Conservation (phyloP, 2,888 invertebrate genomes). For the Cephus pygmeus region DNA sequence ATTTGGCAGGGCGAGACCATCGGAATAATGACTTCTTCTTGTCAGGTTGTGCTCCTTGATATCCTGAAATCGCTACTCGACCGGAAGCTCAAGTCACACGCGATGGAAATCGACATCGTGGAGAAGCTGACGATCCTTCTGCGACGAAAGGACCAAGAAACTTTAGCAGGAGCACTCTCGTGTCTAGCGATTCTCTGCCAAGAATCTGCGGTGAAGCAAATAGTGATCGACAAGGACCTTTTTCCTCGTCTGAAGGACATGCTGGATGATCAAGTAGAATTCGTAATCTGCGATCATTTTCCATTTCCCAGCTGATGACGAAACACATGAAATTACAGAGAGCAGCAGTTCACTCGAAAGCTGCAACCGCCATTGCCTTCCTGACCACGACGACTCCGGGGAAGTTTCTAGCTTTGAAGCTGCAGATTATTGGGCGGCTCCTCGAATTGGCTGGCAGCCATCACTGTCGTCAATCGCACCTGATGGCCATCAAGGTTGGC, state of each 20-base stretch:
- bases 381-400: constrained; percentile 41
- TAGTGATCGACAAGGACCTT: constrained; percentile 57
- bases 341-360: constrained; percentile 32
- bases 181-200: constrained; percentile 58
- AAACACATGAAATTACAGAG: constrained; percentile 30
- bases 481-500: constrained; percentile 38
- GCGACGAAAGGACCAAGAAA: constrained; percentile 42
- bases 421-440: constrained; percentile 37
- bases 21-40: background rate
- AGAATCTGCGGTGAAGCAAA: constrained; percentile 56
- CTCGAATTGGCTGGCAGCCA: constrained; percentile 32
- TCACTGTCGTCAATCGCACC: constrained; percentile 31
- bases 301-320: too few species aligned
- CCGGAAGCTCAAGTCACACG: constrained; percentile 57
- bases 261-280: constrained; percentile 54
- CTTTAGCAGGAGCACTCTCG: constrained; percentile 50
- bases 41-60: constrained; percentile 53
- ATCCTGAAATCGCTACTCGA: constrained; percentile 61
- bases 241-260: constrained; percentile 51
- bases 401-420: constrained; percentile 35
- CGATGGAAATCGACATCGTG: constrained; percentile 59
- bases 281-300: too few species aligned
- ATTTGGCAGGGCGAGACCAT: background rate
- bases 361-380: constrained; percentile 38
- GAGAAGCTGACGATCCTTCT: constrained; percentile 54